Conservation (phyloP, 1,140 invertebrate species). For the Neomicropteryx cornuta region DNA sequence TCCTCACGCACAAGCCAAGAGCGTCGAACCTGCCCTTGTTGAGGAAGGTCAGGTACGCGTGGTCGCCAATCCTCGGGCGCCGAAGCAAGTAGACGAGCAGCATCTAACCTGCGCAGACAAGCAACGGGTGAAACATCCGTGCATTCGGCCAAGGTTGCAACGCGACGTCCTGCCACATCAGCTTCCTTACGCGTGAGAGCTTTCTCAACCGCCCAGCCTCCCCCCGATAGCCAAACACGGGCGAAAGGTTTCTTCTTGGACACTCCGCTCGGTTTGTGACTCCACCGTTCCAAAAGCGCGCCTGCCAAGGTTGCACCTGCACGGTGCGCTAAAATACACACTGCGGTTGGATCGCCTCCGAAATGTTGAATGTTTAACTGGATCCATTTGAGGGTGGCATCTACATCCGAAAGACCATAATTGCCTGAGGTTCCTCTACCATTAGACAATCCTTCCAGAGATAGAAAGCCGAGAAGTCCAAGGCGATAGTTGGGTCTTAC, state of each 20-base stretch:
- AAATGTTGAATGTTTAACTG: slow-evolving; percentile 71
- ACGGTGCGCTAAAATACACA: slow-evolving; percentile 71
- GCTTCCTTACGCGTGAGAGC: not conserved
- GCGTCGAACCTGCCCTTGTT: slow-evolving; percentile 45
- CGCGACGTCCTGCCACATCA: slow-evolving; percentile 32
- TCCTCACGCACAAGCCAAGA: slow-evolving; percentile 63
- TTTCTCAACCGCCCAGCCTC: slow-evolving; percentile 6
- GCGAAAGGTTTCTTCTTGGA: slow-evolving; percentile 49
- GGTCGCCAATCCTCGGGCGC: slow-evolving; percentile 59
- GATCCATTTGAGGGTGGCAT: slow-evolving; percentile 69
- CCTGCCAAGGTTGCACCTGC: slow-evolving; percentile 70
- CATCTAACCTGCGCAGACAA: slow-evolving; percentile 49
- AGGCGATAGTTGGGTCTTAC: slow-evolving; percentile 72
- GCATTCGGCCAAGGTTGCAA: too few species aligned
- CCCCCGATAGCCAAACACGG: slow-evolving; percentile 63
- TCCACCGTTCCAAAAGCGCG: slow-evolving; percentile 50
- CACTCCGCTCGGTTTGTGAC: too few species aligned
- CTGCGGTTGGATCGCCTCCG: slow-evolving; percentile 62
- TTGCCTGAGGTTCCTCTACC: slow-evolving; percentile 67
- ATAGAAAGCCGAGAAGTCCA: slow-evolving; percentile 69
- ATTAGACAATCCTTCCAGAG: slow-evolving; percentile 55
- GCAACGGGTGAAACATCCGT: too few species aligned
- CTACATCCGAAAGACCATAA: slow-evolving; percentile 72
- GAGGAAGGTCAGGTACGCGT: slow-evolving; percentile 46
- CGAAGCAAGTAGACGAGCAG: slow-evolving; percentile 49